A percentile compares a stretch with the other conserved stretches of the same genome.
Evolutionary conservation across 2,113 vertebrate species (phyloP).

Genomic region (Poecile atricapillus): DNA sequence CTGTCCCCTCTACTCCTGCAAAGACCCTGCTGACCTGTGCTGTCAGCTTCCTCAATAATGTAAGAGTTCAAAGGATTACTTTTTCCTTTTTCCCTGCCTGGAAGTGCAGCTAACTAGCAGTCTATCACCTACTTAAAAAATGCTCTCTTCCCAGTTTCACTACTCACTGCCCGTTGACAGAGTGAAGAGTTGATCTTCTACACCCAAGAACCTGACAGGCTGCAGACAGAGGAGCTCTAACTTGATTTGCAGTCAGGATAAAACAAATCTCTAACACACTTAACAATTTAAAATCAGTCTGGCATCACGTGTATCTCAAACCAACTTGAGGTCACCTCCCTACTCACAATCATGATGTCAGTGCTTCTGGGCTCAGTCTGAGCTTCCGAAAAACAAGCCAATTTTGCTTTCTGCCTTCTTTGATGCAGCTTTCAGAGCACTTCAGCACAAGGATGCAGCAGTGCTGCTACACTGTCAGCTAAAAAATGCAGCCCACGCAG

Average conservation of each 20-base stretch:
- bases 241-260: neutral
- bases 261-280: neutral
- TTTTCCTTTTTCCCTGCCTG: neutral
- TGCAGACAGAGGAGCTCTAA: neutral
- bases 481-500: conserved; percentile 15
- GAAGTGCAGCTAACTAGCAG: neutral
- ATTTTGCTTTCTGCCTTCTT: neutral
- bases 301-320: neutral
- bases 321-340: neutral
- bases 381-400: neutral
- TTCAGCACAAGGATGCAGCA: conserved; percentile 7
- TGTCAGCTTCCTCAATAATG: neutral
- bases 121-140: neutral
- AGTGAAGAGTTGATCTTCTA: neutral
- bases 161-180: neutral
- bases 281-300: neutral
- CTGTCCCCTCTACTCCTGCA: neutral
- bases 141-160: neutral
- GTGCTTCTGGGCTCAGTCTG: neutral
- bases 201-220: neutral
- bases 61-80: neutral
- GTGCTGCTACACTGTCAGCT: neutral
- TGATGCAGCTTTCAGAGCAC: neutral
- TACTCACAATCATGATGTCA: neutral
- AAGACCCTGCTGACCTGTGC: neutral